A percentile compares a stretch with the other conserved stretches of the same genome.
Conservation (phyloP, 2,113 vertebrate species). For the Ranitomeya variabilis region DNA sequence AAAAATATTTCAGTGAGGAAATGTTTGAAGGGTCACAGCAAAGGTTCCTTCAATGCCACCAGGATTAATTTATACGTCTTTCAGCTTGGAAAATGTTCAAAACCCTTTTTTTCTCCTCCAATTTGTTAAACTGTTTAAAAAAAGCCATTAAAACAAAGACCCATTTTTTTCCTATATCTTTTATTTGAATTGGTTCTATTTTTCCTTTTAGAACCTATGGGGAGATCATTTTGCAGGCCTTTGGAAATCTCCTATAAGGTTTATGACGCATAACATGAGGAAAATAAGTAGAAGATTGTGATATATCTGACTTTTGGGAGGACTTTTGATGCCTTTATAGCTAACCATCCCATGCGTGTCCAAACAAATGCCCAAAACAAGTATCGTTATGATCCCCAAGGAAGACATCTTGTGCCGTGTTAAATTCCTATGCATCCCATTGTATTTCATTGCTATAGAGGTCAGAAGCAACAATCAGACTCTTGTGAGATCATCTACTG, state of each 20-base stretch:
- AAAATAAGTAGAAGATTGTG: background rate
- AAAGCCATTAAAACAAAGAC: conserved; percentile 56
- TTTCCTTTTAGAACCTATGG: background rate
- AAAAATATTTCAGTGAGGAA: conserved; percentile 68
- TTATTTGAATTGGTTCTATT: conserved; percentile 6
- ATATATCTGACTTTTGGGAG: conserved; percentile 22
- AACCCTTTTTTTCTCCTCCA: conserved; percentile 60
- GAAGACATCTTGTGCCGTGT: background rate
- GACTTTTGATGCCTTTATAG: background rate
- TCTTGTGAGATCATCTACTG: background rate
- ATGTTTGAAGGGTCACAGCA: conserved; percentile 68
- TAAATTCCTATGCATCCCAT: background rate
- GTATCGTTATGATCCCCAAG: background rate
- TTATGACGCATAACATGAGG: conserved; percentile 20
- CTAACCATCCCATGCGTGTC: background rate
- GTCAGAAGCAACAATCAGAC: background rate
- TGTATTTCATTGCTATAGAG: background rate
- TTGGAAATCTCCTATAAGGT: background rate
- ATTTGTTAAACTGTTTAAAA: conserved; percentile 58
- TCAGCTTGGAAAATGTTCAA: conserved; percentile 69
- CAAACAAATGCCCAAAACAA: conserved; percentile 13
- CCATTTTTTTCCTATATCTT: conserved; percentile 30
- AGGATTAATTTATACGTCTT: conserved; percentile 70
- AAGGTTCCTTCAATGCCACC: conserved; percentile 67
- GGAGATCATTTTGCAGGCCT: conserved; percentile 5